Conservation (phyloP, 2,113 vertebrate genomes). For the Ranitomeya imitator region DNA sequence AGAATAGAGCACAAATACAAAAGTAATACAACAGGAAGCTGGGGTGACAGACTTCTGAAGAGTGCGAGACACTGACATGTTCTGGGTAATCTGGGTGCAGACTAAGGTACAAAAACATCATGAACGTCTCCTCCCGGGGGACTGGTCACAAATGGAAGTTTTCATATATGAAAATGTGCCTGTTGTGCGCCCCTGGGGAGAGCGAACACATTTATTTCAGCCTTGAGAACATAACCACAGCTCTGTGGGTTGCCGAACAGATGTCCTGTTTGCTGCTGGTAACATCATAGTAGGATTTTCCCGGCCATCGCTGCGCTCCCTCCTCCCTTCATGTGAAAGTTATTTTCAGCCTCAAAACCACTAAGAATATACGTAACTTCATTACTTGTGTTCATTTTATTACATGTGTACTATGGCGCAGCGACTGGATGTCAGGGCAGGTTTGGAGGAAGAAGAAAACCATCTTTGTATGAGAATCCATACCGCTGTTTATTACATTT, state of each 20-base stretch:
- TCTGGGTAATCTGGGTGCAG: neutral
- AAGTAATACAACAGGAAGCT: neutral
- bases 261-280: slow-evolving; percentile 19
- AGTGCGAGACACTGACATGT: neutral
- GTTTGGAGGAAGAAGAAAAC: neutral
- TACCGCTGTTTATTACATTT: too few species aligned
- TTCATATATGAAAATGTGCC: neutral
- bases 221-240: neutral
- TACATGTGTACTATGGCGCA: neutral
- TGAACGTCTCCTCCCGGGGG: neutral
- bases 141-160: neutral
- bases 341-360: neutral
- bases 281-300: neutral
- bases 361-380: neutral
- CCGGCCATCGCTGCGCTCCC: neutral
- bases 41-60: neutral
- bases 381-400: neutral
- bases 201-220: neutral
- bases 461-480: neutral
- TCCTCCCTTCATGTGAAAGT: neutral
- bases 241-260: neutral
- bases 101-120: neutral
- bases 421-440: neutral
- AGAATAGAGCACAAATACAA: neutral
- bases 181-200: neutral